Evolutionary conservation across 2,888 invertebrate genomes (phyloP).

Genomic region (Cryptosula pallasiana): DNA sequence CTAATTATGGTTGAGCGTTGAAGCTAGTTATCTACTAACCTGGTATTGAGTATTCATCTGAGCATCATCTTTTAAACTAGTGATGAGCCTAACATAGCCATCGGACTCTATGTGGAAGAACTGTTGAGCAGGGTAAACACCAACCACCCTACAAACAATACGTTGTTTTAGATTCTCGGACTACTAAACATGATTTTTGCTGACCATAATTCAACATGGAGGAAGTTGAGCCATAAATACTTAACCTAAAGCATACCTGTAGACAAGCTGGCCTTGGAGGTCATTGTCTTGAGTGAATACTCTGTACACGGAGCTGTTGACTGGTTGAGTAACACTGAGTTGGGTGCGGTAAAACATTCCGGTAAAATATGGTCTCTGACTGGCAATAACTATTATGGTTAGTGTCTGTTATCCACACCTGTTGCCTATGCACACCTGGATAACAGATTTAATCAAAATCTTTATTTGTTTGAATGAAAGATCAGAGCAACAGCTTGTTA

Average conservation of each 20-base stretch:
- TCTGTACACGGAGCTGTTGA: slow-evolving; percentile 26
- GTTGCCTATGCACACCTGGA: neutral
- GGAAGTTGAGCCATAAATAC: neutral
- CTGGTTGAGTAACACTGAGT: slow-evolving; percentile 2
- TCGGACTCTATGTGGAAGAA: neutral
- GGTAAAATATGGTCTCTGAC: slow-evolving; percentile 7
- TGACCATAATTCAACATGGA: neutral
- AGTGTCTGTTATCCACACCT: slow-evolving; percentile 15
- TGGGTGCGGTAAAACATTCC: neutral
- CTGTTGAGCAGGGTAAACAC: slow-evolving; percentile 13
- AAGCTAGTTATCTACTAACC: neutral
- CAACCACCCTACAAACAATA: slow-evolving; percentile 6
- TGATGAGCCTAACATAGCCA: neutral
- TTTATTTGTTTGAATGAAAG: too few relatives aligned
- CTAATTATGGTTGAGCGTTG: too few relatives aligned
- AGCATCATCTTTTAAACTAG: neutral
- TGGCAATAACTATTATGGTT: neutral
- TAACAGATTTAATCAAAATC: neutral
- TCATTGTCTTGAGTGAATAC: slow-evolving; percentile 29
- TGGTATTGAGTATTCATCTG: neutral
- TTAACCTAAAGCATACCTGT: neutral
- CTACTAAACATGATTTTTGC: too few relatives aligned
- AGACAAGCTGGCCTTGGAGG: slow-evolving; percentile 27
- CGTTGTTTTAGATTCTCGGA: too few relatives aligned
- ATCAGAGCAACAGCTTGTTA: too few relatives aligned